A percentile compares a stretch with the other conserved stretches of the same genome.
Conservation (phyloP, 2,888 invertebrate genomes). For the Emesis castigata region DNA sequence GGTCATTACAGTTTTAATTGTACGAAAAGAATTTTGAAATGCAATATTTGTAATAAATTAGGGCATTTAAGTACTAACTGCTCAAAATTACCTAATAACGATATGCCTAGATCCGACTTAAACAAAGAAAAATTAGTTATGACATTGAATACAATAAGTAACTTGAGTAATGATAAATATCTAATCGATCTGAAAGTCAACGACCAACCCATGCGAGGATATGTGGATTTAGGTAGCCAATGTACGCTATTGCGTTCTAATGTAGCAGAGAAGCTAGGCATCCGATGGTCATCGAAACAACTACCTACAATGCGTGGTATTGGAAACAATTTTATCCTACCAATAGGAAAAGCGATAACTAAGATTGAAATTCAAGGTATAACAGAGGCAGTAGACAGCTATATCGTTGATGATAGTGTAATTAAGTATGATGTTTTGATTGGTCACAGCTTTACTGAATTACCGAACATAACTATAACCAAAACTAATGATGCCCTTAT, state of each 20-base stretch:
- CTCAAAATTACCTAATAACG: not conserved
- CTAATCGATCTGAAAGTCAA: not conserved
- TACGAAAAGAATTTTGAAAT: constrained; percentile 5
- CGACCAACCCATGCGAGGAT: not conserved
- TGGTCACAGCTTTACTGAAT: not conserved
- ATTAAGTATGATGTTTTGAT: not conserved
- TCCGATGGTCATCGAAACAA: not conserved
- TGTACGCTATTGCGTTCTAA: not conserved
- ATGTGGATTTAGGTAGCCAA: not conserved
- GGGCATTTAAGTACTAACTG: constrained; percentile 18
- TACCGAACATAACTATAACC: not conserved
- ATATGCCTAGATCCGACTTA: not conserved
- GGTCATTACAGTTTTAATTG: not conserved
- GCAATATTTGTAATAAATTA: constrained; percentile 7
- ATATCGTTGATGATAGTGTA: not conserved
- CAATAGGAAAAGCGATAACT: not conserved
- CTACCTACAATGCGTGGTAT: not conserved
- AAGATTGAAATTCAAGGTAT: not conserved
- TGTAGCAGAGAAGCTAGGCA: not conserved
- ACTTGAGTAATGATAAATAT: not conserved
- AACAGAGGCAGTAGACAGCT: constrained; percentile 8
- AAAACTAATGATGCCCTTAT: not conserved
- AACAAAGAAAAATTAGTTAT: not conserved
- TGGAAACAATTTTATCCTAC: not conserved
- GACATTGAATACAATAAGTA: not conserved